Conservation (phyloP, 2,113 vertebrate genomes). For the Laticauda colubrina region DNA sequence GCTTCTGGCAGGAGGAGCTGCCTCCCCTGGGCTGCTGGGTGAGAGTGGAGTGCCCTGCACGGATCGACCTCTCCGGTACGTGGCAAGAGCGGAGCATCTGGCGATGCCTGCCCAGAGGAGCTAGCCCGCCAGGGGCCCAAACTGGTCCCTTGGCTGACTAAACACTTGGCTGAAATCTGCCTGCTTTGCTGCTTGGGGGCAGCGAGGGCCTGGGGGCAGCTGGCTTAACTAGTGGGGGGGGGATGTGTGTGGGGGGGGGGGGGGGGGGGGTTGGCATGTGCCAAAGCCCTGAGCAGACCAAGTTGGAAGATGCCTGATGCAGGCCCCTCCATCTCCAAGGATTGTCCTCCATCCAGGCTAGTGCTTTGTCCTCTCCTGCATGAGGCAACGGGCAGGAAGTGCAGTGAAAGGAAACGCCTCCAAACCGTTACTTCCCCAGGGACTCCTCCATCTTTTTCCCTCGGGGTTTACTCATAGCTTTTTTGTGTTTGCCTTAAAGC, state of each 20-base stretch:
- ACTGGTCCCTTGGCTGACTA: background rate
- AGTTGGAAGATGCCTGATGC: background rate
- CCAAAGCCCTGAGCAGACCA: background rate
- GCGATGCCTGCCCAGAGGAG: background rate
- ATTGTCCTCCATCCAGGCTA: background rate
- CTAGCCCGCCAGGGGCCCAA: background rate
- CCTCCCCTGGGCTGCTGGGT: slow-evolving; percentile 82
- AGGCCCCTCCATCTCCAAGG: background rate
- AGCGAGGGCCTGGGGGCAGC: background rate
- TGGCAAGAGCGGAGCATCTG: too few species aligned
- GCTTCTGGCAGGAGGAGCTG: slow-evolving; percentile 55
- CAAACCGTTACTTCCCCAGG: background rate
- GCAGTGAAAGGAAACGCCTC: background rate
- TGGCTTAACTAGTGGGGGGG: background rate
- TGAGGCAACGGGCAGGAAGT: background rate
- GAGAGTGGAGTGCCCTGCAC: slow-evolving; percentile 82
- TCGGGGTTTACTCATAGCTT: background rate
- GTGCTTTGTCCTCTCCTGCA: background rate
- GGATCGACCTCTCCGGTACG: slow-evolving; percentile 90
- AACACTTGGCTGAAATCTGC: background rate
- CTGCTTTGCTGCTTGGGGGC: background rate
- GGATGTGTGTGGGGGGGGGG: too few species aligned
- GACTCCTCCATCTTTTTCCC: background rate
- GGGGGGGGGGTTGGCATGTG: background rate
- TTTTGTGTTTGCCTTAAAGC: background rate